These are phyloP conservation scores for Sinohyriopsis cumingii DNA, from an alignment of 2,888 invertebrate genomes.

Conservation along the genomic window DNA sequence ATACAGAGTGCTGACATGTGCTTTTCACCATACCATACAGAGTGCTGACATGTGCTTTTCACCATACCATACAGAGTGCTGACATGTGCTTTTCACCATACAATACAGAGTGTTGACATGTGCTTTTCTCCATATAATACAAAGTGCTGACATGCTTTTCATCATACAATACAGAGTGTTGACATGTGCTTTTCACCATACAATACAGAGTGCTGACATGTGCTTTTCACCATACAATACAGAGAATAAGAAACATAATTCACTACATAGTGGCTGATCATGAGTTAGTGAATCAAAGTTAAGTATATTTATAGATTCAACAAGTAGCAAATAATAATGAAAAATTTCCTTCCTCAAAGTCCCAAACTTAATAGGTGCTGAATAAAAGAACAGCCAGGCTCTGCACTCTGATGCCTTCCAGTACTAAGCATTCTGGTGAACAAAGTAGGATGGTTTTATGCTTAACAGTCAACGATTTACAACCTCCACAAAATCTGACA, in stretches of 20 bases:
- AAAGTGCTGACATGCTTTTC: no score
- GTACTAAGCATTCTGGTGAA: conserved; percentile 17
- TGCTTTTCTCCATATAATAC: no score
- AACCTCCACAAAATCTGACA: conserved; percentile 10
- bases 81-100: no score
- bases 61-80: no score
- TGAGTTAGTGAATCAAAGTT: conserved; percentile 22
- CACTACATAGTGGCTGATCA: conserved; percentile 13
- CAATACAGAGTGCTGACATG: conserved; percentile 29
- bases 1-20: no score
- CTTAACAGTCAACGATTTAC: conserved; percentile 10
- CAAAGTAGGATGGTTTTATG: conserved; percentile 25
- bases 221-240: conserved; percentile 26
- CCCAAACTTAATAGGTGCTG: conserved; percentile 25
- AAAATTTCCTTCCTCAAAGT: conserved; percentile 14
- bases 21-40: no score
- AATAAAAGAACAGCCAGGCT: conserved; percentile 27
- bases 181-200: no score
- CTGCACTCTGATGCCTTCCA: conserved; percentile 34
- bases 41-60: no score
- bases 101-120: no score
- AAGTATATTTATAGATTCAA: conserved; percentile 25
- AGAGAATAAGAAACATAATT: conserved; percentile 19
- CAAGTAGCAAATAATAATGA: conserved; percentile 24
- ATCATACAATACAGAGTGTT: no score